Conservation (phyloP, 2,888 invertebrate species). For the Lasius fuliginosus region DNA sequence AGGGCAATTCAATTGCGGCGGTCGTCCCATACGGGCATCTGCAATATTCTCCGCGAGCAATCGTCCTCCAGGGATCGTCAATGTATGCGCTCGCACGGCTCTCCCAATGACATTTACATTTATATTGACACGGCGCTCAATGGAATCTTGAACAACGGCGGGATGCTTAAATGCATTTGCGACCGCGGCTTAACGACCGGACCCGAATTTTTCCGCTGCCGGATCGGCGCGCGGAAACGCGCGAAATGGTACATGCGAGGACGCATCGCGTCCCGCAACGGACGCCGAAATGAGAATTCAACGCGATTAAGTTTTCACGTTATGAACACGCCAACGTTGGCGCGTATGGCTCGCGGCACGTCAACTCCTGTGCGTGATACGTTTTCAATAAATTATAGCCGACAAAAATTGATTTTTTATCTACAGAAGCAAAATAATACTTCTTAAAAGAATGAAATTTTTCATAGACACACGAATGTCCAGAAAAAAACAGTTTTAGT, state of each 20-base stretch:
- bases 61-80: slow-evolving; percentile 79
- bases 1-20: slow-evolving; percentile 82
- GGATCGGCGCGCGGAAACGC: slow-evolving; percentile 31
- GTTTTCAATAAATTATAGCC: slow-evolving; percentile 21
- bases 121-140: slow-evolving; percentile 83
- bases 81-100: slow-evolving; percentile 77
- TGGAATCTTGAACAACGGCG: slow-evolving; percentile 80
- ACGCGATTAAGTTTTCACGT: slow-evolving; percentile 55
- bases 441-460: not conserved
- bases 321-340: slow-evolving; percentile 10
- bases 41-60: slow-evolving; percentile 81
- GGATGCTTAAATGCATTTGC: slow-evolving; percentile 77
- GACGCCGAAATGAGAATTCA: slow-evolving; percentile 45
- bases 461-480: not conserved
- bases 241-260: slow-evolving; percentile 45
- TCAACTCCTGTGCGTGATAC: slow-evolving; percentile 17
- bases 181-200: slow-evolving; percentile 76
- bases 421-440: not conserved
- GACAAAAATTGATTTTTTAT: slow-evolving; percentile 5
- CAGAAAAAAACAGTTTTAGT: not conserved
- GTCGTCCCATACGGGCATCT: slow-evolving; percentile 80
- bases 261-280: slow-evolving; percentile 39
- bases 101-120: slow-evolving; percentile 84
- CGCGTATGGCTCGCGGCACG: not conserved
- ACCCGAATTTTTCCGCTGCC: slow-evolving; percentile 70